Evolutionary conservation across 2,113 vertebrate genomes (phyloP).

Genomic region (Motacilla alba): DNA sequence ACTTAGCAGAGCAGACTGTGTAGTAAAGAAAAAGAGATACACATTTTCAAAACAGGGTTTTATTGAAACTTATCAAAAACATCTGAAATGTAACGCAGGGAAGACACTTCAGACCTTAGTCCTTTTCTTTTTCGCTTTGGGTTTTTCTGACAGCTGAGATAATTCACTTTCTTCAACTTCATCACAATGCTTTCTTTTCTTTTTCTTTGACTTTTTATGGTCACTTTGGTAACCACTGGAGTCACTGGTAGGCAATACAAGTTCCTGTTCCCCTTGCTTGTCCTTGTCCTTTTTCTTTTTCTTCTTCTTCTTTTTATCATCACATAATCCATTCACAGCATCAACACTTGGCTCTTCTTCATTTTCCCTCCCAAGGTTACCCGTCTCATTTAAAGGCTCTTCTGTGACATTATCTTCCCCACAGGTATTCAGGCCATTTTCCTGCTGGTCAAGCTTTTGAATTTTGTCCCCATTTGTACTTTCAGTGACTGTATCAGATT

Average conservation of each 20-base stretch:
- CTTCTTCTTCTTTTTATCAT: slow-evolving; percentile 65
- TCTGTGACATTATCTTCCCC: background rate
- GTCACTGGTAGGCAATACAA: slow-evolving; percentile 74
- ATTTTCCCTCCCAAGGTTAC: background rate
- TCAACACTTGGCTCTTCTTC: background rate
- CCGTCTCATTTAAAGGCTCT: background rate
- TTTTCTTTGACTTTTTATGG: slow-evolving; percentile 80
- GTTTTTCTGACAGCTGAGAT: slow-evolving; percentile 10
- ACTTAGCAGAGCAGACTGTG: background rate
- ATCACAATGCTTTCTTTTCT: slow-evolving; percentile 68
- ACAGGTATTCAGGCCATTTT: slow-evolving; percentile 47
- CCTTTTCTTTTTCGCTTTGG: slow-evolving; percentile 79
- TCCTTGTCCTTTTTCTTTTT: slow-evolving; percentile 66
- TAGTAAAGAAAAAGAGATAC: background rate
- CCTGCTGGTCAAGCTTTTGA: slow-evolving; percentile 67
- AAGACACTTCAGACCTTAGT: background rate
- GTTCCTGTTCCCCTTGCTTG: slow-evolving; percentile 44
- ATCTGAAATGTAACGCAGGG: background rate
- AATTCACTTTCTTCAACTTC: slow-evolving; percentile 21
- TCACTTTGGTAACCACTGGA: slow-evolving; percentile 83
- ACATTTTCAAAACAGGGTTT: background rate
- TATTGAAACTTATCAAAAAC: slow-evolving; percentile 1
- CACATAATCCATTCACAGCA: background rate
- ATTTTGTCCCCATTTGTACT: background rate
- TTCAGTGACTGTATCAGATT: background rate